A percentile compares a stretch with the other conserved stretches of the same genome.
phyloP scores from a whole-genome alignment of 2,113 vertebrate genomes.

The Mystacornis crossleyi region DNA sequence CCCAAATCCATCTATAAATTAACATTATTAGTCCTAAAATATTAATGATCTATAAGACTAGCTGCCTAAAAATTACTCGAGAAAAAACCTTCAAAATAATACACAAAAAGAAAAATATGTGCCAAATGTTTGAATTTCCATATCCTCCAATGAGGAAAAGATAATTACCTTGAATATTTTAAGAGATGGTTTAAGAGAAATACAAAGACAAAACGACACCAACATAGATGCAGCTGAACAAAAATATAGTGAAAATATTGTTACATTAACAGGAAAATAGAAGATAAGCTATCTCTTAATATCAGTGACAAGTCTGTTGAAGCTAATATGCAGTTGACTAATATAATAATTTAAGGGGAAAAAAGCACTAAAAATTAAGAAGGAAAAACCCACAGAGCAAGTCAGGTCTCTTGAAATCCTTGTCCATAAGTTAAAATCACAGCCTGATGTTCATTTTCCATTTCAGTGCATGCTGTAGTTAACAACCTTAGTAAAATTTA shows the following conservation, averaged over 20 bases:
- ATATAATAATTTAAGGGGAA: neutral
- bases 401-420: neutral
- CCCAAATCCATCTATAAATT: neutral
- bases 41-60: neutral
- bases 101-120: neutral
- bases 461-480: neutral
- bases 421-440: neutral
- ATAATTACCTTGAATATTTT: neutral
- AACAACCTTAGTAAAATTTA: neutral
- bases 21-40: neutral
- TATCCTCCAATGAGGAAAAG: neutral
- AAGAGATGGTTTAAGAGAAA: neutral
- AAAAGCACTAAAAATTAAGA: neutral
- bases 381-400: fast-evolving
- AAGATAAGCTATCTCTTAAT: neutral
- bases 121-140: neutral
- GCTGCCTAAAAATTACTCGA: neutral
- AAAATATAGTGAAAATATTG: neutral
- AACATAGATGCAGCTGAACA: neutral
- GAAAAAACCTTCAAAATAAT: neutral
- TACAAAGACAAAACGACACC: neutral
- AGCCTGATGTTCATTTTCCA: neutral
- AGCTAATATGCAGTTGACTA: neutral
- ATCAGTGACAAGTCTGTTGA: neutral
- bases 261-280: neutral